phyloP scores from a whole-genome alignment of 2,797 vertebrate species.

The Columba guinea region DNA sequence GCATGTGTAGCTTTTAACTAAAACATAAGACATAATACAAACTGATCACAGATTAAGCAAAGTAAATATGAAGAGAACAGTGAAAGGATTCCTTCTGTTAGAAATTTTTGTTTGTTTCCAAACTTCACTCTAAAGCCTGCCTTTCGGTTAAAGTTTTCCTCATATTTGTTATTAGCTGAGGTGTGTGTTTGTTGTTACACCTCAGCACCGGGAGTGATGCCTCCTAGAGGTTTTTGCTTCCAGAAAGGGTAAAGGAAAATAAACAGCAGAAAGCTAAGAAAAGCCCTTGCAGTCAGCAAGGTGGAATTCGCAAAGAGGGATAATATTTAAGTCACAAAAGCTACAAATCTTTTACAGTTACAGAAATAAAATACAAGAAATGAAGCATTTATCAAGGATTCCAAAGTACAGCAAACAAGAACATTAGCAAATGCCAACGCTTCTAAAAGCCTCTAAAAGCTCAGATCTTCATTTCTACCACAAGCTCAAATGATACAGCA shows the following conservation, averaged over 20 bases:
- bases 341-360: not conserved
- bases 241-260: not conserved
- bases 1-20: not conserved
- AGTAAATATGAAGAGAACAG: not conserved
- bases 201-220: not conserved
- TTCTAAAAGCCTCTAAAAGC: not conserved
- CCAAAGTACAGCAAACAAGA: conserved; percentile 14
- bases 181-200: not conserved
- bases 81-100: not conserved
- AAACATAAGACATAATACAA: not conserved
- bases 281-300: not conserved
- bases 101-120: not conserved
- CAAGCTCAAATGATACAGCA: not conserved
- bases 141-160: not conserved
- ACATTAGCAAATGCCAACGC: not conserved
- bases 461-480: not conserved
- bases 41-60: not conserved
- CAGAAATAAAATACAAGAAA: conserved; percentile 29
- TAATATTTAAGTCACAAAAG: conserved; percentile 19
- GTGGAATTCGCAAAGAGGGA: not conserved
- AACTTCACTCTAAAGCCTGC: not conserved
- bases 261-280: not conserved
- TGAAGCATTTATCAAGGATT: conserved; percentile 14
- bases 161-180: not conserved
- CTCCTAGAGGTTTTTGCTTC: not conserved